Percentiles rank a stretch among this genome's conserved stretches.
Conservation (phyloP, 2,113 vertebrate genomes). For the Nanorana parkeri region DNA sequence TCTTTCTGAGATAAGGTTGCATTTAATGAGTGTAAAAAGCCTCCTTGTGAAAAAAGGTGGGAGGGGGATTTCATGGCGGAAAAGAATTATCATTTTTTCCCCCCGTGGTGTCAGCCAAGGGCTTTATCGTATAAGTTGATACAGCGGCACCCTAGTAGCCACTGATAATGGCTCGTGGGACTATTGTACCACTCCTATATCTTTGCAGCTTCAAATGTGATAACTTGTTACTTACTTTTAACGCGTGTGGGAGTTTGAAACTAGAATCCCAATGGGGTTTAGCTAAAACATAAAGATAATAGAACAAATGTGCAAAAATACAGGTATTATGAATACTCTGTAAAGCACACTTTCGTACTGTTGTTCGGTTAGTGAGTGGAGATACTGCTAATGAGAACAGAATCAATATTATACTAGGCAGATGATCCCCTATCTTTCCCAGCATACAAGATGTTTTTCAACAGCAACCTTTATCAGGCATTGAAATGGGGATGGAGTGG, state of each 20-base stretch:
- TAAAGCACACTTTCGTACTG: slow-evolving; percentile 33
- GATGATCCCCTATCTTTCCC: neutral
- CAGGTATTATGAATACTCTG: slow-evolving; percentile 32
- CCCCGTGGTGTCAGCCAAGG: slow-evolving; percentile 73
- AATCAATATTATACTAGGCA: slow-evolving; percentile 41
- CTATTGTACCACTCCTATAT: slow-evolving; percentile 64
- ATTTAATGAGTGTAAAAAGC: slow-evolving; percentile 90
- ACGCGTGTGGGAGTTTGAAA: slow-evolving; percentile 68
- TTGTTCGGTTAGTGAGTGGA: slow-evolving; percentile 15
- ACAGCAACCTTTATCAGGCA: neutral
- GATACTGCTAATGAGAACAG: slow-evolving; percentile 31
- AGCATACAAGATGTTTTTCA: neutral
- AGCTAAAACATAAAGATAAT: slow-evolving; percentile 42
- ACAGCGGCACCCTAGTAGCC: slow-evolving; percentile 71
- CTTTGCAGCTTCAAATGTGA: slow-evolving; percentile 65
- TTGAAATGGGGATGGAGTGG: slow-evolving; percentile 1
- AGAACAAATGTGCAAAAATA: slow-evolving; percentile 20
- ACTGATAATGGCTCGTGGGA: slow-evolving; percentile 70
- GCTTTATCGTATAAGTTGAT: slow-evolving; percentile 73
- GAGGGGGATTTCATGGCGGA: slow-evolving; percentile 62
- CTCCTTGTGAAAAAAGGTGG: slow-evolving; percentile 74
- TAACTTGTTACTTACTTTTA: slow-evolving; percentile 67
- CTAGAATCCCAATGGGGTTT: slow-evolving; percentile 65
- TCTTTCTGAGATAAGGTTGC: slow-evolving; percentile 90
- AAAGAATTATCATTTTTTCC: slow-evolving; percentile 66